phyloP scores from a whole-genome alignment of 1,140 invertebrate genomes.

The Coptotermes formosanus region DNA sequence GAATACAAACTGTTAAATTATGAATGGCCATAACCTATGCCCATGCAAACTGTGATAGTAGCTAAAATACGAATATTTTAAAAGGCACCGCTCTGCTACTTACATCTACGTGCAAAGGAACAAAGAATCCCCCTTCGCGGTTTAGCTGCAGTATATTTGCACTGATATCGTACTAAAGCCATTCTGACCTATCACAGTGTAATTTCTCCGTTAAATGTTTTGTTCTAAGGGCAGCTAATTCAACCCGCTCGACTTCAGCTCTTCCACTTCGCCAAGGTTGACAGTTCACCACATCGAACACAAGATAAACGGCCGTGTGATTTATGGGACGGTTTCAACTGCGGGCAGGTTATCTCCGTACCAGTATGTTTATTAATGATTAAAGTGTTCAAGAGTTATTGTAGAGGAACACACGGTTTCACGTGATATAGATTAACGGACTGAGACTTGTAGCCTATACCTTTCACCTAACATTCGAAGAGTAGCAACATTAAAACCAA shows the following conservation, averaged over 20 bases:
- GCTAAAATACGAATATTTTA: too few relatives aligned
- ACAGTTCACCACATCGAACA: neutral
- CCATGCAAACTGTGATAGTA: too few relatives aligned
- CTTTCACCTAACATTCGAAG: neutral
- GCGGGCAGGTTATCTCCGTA: neutral
- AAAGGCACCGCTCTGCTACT: too few relatives aligned
- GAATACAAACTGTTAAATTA: too few relatives aligned
- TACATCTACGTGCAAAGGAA: too few relatives aligned
- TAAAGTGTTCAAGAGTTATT: neutral
- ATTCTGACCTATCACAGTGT: too few relatives aligned
- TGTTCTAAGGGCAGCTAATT: neutral
- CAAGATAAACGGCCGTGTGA: neutral
- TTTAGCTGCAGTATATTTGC: too few relatives aligned
- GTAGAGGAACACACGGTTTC: neutral
- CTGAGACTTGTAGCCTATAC: neutral
- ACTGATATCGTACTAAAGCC: too few relatives aligned
- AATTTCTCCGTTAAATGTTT: neutral
- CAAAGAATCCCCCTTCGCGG: too few relatives aligned
- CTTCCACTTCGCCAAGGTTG: neutral
- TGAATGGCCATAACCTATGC: too few relatives aligned
- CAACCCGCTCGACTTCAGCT: neutral
- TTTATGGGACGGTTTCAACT: neutral
- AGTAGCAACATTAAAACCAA: neutral
- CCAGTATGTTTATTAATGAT: neutral
- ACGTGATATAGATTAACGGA: too few relatives aligned